Percentiles rank a stretch among this genome's conserved stretches.
Conservation (phyloP, 2,797 vertebrate genomes). For the Cuculus canorus region DNA sequence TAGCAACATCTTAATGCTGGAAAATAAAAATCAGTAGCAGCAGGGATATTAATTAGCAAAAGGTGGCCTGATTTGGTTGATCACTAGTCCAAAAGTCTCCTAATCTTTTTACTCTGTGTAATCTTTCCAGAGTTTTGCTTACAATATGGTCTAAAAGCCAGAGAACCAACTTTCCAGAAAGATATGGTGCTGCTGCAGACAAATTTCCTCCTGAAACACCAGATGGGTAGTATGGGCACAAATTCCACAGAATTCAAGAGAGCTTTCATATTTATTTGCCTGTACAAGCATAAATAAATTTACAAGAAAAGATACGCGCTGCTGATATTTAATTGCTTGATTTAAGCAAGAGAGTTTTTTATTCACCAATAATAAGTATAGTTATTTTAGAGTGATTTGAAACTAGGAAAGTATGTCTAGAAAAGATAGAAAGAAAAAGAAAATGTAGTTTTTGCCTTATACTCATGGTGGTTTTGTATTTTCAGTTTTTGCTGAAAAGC, state of each 20-base stretch:
- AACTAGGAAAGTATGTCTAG: not conserved
- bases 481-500: not conserved
- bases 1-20: constrained; percentile 51
- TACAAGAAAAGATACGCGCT: not conserved
- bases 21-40: constrained; percentile 44
- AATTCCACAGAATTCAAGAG: not conserved
- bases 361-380: not conserved
- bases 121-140: not conserved
- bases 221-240: not conserved
- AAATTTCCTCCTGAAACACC: not conserved
- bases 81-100: constrained; percentile 40
- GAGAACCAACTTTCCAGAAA: not conserved
- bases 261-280: not conserved
- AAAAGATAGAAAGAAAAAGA: not conserved
- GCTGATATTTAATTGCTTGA: not conserved
- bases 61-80: constrained; percentile 45
- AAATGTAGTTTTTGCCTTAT: not conserved
- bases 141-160: constrained; percentile 17
- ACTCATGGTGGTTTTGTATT: not conserved
- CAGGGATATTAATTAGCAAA: constrained; percentile 59
- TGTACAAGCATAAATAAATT: not conserved
- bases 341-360: not conserved
- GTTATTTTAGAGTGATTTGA: not conserved
- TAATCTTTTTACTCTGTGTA: constrained; percentile 30
- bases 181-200: not conserved